Base-by-base conservation (phyloP, 2,888 invertebrate genomes). In the Reticulitermes lucifugus region DNA sequence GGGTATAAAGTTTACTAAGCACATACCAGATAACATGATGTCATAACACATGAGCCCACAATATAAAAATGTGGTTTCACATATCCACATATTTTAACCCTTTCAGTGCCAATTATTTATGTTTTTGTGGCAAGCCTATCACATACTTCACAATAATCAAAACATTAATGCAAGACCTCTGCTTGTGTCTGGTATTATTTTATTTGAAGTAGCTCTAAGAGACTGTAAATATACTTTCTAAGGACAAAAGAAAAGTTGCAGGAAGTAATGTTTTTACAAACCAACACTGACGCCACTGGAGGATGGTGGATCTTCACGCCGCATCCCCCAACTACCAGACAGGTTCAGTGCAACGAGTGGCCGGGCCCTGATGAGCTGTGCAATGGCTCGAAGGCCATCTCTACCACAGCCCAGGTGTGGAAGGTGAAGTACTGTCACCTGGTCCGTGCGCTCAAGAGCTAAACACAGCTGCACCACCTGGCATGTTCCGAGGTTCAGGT, bases 391-490 rank as follows among this genome's bases (percentile, higher is more conserved):
- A 22, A 93, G 90, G 9, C 92, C 93, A 85, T 92, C 92, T 83
- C 92, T 90, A 86, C 93, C 93, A 87, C 93, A 92, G 85, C 92
- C 91, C 85, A 93, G 90, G 89, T 93, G 93, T 18, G 93, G 93
- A 87, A 93, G 90, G 87, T 92, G 92, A 85, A 93, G 89, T 70
- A 92, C 91, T 85, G 92, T 91, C 73, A 93, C 91, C 88, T 91
- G 91, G 79, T 92, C 90, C 88, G 92, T 92, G 87, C 90, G 90
- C 87, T 92, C 91, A 55, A 93, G 90, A 18, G 91, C 91, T 7
- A 90, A 89, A 88, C 92, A 93, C 85, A 93, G 90, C 87, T 93
- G 92, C 75, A 92, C 91, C 86, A 93, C 91, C 90, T 93, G 93
- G 73, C 91, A 90, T 55, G 92, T 91, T 84, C 92, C 91, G 86